phyloP scores from a whole-genome alignment of 2,888 invertebrate genomes.

The Drosophila kambysellisi region DNA sequence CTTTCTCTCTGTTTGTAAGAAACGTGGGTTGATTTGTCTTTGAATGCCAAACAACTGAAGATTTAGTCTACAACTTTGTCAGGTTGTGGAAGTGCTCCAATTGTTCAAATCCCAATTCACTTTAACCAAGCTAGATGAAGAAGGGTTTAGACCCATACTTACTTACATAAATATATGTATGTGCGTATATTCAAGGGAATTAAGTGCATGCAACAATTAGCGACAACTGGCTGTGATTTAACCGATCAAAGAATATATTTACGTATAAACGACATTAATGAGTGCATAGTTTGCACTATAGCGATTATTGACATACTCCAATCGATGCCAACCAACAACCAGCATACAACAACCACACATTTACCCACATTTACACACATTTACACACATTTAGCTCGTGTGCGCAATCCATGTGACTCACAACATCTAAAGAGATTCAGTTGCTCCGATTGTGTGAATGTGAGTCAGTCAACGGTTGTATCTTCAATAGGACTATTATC shows the following conservation, averaged over 20 bases:
- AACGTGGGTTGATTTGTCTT: background rate
- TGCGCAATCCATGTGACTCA: conserved; percentile 66
- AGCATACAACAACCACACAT: background rate
- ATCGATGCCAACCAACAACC: conserved; percentile 42
- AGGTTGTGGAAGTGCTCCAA: background rate
- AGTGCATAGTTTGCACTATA: conserved; percentile 10
- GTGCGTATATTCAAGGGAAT: conserved; percentile 19
- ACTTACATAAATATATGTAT: background rate
- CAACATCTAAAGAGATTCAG: conserved; percentile 5
- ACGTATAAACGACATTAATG: conserved; percentile 44
- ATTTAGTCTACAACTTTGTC: background rate
- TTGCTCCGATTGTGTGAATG: background rate
- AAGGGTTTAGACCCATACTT: background rate
- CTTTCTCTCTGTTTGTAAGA: background rate
- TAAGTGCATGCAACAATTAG: conserved; percentile 58
- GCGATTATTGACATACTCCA: conserved; percentile 41
- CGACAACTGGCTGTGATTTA: conserved; percentile 47
- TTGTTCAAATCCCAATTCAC: background rate
- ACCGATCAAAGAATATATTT: conserved; percentile 53
- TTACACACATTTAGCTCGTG: conserved; percentile 53
- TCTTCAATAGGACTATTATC: conserved; percentile 18
- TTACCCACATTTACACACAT: no score
- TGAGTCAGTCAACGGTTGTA: conserved; percentile 13
- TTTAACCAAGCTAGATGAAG: background rate
- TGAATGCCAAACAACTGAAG: background rate